Base-by-base conservation (phyloP, 2,113 vertebrate genomes). In the Salminus brasiliensis region DNA sequence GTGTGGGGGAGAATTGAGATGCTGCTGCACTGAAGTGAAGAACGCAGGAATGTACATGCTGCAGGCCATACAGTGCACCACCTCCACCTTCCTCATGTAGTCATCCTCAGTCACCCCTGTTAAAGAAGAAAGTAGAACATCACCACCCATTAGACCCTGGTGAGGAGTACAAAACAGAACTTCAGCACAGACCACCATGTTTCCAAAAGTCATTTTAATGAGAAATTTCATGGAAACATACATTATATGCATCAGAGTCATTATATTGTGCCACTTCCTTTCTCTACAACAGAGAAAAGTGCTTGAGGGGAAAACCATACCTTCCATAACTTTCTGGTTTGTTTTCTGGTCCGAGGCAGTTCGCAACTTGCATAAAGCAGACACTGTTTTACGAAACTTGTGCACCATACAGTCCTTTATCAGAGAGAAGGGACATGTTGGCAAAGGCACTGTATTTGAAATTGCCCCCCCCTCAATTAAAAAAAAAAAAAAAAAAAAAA, bases 61-160 rank as follows among this genome's bases (percentile, higher is more conserved):
- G 78, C 95, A 96, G 34, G 95, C 94, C 82, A 91, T 92, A 86
- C 95, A 96, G 73, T 95, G 94, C 83, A 96, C 93, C 80, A 95
- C 94, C 89, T 95, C 94, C 27, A 96, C 93, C 87, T 94, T 95
- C 89, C 94, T 95, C 95, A 96, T 94, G 69, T 94, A 94, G 74
- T 95, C 94, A 82, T 95, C 94, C 63, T 94, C 92, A 0, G 92
- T 92, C 73, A 96, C 92, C 34, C 94, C 95, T 96, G 78, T 11
- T 45, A 55, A 86, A 83, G 30, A 69, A 30, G 52, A 25, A 41
- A 30, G 34, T 53, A 59, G 39, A 5, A 57, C 12, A 45, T n/a
- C 15, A 23, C 18, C 30, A 25, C 18, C 7, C n/a, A 25, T 23
- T 16, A 72, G 23, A 52, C 5, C 12, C 45, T 15, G 13, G n/a